Evolutionary conservation across 2,888 invertebrate species (phyloP), one percentile per base, ranked within the genome.

Genomic region (Drosophila formosana): DNA sequence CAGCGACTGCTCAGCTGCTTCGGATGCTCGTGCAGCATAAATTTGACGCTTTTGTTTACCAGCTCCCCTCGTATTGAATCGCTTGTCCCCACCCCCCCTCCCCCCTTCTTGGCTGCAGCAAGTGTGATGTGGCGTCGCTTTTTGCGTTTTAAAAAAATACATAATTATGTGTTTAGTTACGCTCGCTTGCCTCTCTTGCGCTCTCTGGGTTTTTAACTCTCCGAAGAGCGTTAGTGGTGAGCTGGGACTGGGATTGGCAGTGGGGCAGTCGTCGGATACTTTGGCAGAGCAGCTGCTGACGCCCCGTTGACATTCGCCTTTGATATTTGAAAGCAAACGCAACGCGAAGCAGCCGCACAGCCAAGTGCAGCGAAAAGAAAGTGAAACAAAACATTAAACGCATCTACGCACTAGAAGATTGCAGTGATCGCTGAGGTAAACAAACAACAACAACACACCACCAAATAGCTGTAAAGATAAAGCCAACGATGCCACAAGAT

Each of bases 91-190:
- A n/a, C 7, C 32, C 3, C 8, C 8, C 11, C 30, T 25, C 13
- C 13, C 45, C 0, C 28, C 1, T 13, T 7, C 25, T 18, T 43
- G 18, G 26, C 55, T 3, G 1, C 0, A 34, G 39, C 11, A 37
- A 8, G 9, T 26, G 18, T 30, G 46, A 50, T 62, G 57, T 60
- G 50, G 76, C 70, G 64, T 69, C 55, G 80, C 82, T 85, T 89
- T 89, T 86, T 86, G 85, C 85, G 85, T 89, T 89, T 86, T 86
- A 86, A 89, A 89, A 82, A 86, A 86, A 85, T 85, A 84, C 89
- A 89, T 83, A 89, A 83, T 83, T 83, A 88, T 83, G 82, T 78
- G 89, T 64, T 82, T 88, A 82, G 82, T 55, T 85, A 85, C 82
- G 83, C 83, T 82, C 77, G 63, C 66, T 57, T 47, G 46, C 46